Evolutionary conservation across 2,888 invertebrate genomes (phyloP), one percentile per base, ranked within the genome.

Genomic region (Mesoligia furuncula): DNA sequence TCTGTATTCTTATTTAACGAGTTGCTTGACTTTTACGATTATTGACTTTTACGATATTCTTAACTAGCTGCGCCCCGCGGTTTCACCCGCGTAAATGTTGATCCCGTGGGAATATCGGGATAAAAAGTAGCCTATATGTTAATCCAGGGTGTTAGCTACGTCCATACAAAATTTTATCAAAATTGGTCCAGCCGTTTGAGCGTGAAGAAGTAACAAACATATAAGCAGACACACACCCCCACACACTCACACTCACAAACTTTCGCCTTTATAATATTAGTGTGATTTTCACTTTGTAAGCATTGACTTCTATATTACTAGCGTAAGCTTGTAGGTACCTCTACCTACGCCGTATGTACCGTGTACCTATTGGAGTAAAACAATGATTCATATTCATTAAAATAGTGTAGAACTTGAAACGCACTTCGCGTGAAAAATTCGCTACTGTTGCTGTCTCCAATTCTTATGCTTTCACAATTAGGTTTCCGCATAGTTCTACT

Each of bases 1-100:
- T 84, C 75, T 79, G 65, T 66, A 36, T 84, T 75, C 61, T 79
- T 67, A 81, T 86, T 72, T 79, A 74, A 79, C 67, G 54, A 73
- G 78, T 87, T 75, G 77, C 82, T n/a, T n/a, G n/a, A n/a, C n/a
- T n/a, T n/a, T n/a, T 59, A 84, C 71, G 64, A 65, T 67, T 73
- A 75, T 73, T 68, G 64, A 64, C 71, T 73, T 74, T 68, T 66
- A 79, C 17, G 48, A 73, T 64, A 39, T 62, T 39, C 62, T 70
- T 74, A 27, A n/a, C n/a, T n/a, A n/a, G n/a, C n/a, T n/a, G n/a
- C n/a, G n/a, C n/a, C n/a, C n/a, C n/a, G n/a, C n/a, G n/a, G n/a
- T n/a, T n/a, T n/a, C n/a, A n/a, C n/a, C n/a, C n/a, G n/a, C n/a
- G n/a, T n/a, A n/a, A n/a, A n/a, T n/a, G n/a, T n/a, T n/a, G n/a